Base-by-base conservation (phyloP, 2,113 vertebrate species). In the Muntiacus reevesi region DNA sequence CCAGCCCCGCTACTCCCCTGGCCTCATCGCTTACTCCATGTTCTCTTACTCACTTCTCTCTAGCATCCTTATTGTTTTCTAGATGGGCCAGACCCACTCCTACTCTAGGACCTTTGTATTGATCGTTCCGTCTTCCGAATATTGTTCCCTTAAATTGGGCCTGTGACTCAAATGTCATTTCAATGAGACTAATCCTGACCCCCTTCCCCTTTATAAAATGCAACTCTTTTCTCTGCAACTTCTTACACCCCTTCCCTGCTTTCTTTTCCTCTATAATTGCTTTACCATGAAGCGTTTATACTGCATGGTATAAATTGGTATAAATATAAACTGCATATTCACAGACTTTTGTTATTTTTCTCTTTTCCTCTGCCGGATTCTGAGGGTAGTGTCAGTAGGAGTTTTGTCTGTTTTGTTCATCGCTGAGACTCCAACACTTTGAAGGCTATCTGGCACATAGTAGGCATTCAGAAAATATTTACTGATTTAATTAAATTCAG, bases 351-450 rank as follows among this genome's bases (percentile, higher is more conserved):
- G 14, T 54, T 43, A 64, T 16, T 62, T 52, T 64, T 91, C 33
- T 60, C 52, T 76, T 85, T 78, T 54, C 15, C 47, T 95, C 8
- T 76, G n/a, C 23, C 25, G 13, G 23, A 64, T 28, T 71, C 57
- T 64, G 59, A 64, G 57, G 30, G 28, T 33, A 50, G 21, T 50
- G 3, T 62, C 87, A 43, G 12, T 55, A 79, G 16, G 36, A 2
- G 10, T 76, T 84, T 83, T 91, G 54, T 76, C 54, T 93, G 33
- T 83, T 87, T 95, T 81, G 25, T 71, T 95, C 62, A 27, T 95
- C 57, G 12, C n/a, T 71, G 27, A 55, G 89, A 93, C 11, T 71
- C 55, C 15, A 43, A 6, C 50, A 78, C 16, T 3, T 33, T 54
- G 30, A 90, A 87, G n/a, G 60, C 33, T 52, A 1, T 30, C 62